These are phyloP conservation scores for Schizopygopsis pylzovi DNA, from an alignment of 2,797 vertebrate species.

Conservation along the genomic window DNA sequence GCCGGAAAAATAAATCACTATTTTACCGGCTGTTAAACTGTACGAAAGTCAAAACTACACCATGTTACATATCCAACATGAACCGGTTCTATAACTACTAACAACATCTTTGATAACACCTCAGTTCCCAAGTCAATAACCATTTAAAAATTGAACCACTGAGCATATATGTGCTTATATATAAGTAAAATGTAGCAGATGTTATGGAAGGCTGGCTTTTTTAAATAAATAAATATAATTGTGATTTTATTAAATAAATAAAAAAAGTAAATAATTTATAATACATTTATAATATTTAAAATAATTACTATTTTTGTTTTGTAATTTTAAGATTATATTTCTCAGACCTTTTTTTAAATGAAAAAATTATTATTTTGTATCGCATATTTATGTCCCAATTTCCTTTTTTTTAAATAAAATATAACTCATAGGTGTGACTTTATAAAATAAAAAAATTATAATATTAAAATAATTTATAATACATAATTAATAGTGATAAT, in stretches of 20 bases:
- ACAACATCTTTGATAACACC: neutral
- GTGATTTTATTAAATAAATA: neutral
- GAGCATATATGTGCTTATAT: neutral
- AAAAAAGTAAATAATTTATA: neutral
- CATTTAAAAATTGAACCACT: neutral
- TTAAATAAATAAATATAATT: neutral
- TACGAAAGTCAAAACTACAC: neutral
- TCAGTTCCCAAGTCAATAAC: neutral
- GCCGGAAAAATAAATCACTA: neutral
- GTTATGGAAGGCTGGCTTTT: neutral
- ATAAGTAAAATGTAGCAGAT: neutral
- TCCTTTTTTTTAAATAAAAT: too few species aligned
- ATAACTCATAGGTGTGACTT: too few species aligned
- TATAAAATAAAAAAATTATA: too few species aligned
- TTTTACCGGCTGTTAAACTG: neutral
- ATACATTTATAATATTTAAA: neutral
- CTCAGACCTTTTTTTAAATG: neutral
- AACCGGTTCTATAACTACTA: neutral
- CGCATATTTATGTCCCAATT: too few species aligned
- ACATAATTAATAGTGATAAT: too few species aligned
- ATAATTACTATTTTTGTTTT: neutral
- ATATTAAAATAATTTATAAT: too few species aligned
- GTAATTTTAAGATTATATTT: neutral
- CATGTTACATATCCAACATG: neutral
- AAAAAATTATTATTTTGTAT: neutral